Base-by-base conservation (phyloP, 1,140 invertebrate genomes). In the Bombus pyrosoma region DNA sequence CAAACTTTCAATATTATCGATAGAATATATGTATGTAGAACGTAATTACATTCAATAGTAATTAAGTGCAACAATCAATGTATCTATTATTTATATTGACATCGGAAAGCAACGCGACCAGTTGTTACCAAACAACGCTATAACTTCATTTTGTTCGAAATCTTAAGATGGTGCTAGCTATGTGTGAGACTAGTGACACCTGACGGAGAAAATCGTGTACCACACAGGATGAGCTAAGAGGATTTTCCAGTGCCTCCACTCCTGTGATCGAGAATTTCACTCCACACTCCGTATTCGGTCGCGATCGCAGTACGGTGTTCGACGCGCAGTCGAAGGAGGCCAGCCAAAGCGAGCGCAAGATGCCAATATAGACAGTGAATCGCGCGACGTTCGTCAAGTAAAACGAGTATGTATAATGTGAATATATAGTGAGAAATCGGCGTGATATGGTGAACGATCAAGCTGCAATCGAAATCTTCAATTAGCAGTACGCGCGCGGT, bases 371-470 rank as follows among this genome's bases (percentile, higher is more conserved):
- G 75, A 62, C 73, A 68, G 66, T 59, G 83, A 64, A 22, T 85
- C 76, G 75, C 76, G 59, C 73, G 77, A 77, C 68, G 68, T 72
- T 59, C 57, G 59, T 57, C 53, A 32, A 32, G 18, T n/a, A 25
- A 18, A 37, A 37, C 28, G 18, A 62, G 12, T n/a, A n/a, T 62
- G 43, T 57, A 53, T 73, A 73, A 74, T 81, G 84, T 85, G 69
- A 80, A 57, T 53, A 53, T 0, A 53, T 53, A 69, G 84, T 81
- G 83, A 41, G 15, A 57, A 84, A 66, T 71, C 28, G 77, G 25
- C 43, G 57, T 66, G 72, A 62, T 81, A 69, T 81, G 83, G 78
- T 81, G 83, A 34, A 81, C 15, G 37, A 59, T 64, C 78, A 78
- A 66, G 39, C n/a, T n/a, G 68, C 64, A 53, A 81, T 43, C 53